Percentiles rank a stretch among this genome's conserved stretches.
Conservation (phyloP, 2,797 vertebrate genomes). For the Phoeniculus purpureus region DNA sequence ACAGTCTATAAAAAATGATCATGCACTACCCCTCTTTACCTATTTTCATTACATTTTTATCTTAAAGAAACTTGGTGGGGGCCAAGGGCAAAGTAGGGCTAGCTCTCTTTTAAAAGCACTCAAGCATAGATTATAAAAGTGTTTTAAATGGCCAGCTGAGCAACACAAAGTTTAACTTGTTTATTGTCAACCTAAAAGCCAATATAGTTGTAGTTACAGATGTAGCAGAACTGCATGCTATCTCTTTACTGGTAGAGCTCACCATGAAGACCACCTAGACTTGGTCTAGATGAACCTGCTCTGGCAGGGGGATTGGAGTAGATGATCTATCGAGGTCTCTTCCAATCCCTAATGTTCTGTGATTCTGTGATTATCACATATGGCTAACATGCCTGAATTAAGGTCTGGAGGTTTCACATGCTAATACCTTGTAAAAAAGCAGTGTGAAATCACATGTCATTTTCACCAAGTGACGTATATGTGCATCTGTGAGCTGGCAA, state of each 20-base stretch:
- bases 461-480: conserved; percentile 87
- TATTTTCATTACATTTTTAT: not conserved
- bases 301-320: too few relatives aligned
- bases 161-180: not conserved
- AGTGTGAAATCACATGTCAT: conserved; percentile 91
- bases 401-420: not conserved
- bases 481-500: conserved; percentile 83
- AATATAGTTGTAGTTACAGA: not conserved
- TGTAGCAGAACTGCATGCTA: not conserved
- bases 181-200: not conserved
- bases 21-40: not conserved
- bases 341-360: too few relatives aligned
- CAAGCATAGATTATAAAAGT: not conserved
- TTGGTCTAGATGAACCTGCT: too few relatives aligned
- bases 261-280: not conserved
- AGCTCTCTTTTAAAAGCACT: not conserved
- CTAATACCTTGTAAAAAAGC: conserved; percentile 92
- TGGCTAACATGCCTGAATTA: not conserved
- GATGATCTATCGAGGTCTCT: too few relatives aligned
- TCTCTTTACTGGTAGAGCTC: not conserved
- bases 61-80: not conserved
- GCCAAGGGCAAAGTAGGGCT: not conserved
- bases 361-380: not conserved
- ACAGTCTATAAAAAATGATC: not conserved
- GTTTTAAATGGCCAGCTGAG: not conserved